These are phyloP conservation scores for Brachyrhaphis roseni DNA, from an alignment of 2,797 vertebrate genomes.

Conservation along the genomic window DNA sequence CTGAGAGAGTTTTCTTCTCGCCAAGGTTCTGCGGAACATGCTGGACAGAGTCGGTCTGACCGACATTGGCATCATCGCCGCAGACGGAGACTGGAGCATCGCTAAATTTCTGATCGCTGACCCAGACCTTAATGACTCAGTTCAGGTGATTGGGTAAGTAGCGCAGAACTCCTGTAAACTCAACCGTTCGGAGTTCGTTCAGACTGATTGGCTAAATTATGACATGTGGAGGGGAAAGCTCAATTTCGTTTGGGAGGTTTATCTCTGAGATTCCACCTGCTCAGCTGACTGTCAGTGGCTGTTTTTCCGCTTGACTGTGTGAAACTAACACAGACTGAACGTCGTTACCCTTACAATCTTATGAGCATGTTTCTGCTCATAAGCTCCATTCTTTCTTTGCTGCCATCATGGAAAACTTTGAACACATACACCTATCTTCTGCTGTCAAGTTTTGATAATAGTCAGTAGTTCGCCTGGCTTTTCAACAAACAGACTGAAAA, in stretches of 20 bases:
- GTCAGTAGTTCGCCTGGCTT: not conserved
- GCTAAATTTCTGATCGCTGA: constrained; percentile 80
- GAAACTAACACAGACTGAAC: not conserved
- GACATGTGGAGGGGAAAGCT: not conserved
- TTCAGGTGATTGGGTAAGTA: constrained; percentile 91
- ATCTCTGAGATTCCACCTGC: not conserved
- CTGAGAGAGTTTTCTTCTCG: constrained; percentile 76
- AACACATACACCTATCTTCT: not conserved
- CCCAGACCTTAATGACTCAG: constrained; percentile 83
- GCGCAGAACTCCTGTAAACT: not conserved
- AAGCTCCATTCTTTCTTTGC: constrained; percentile 13
- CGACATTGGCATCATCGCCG: constrained; percentile 86
- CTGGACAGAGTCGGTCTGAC: constrained; percentile 85
- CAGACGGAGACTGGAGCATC: constrained; percentile 87
- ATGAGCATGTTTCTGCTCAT: not conserved
- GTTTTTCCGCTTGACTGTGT: constrained; percentile 38
- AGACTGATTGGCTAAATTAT: constrained; percentile 14
- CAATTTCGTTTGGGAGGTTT: not conserved
- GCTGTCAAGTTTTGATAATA: not conserved
- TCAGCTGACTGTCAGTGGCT: constrained; percentile 70
- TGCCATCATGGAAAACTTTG: constrained; percentile 23
- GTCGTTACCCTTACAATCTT: not conserved
- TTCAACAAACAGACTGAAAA: not conserved
- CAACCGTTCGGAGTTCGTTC: not conserved
- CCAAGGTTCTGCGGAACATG: constrained; percentile 86